These are phyloP conservation scores for Dastarcus helophoroides DNA, from an alignment of 2,888 invertebrate species.

Conservation along the genomic window DNA sequence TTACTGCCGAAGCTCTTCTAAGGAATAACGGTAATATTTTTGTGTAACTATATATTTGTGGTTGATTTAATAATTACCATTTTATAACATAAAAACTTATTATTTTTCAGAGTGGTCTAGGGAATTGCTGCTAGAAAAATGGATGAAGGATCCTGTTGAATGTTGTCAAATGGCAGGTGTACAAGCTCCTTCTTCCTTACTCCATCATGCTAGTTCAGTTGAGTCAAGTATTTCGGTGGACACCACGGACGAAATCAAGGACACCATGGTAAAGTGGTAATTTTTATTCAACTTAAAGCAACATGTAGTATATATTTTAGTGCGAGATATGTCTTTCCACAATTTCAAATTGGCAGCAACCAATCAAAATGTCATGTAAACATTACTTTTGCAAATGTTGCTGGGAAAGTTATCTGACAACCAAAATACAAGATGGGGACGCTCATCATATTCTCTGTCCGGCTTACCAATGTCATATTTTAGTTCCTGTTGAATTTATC, in stretches of 20 bases:
- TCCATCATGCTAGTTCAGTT: slow-evolving; percentile 32
- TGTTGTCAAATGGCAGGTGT: slow-evolving; percentile 57
- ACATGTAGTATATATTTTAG: slow-evolving; percentile 28
- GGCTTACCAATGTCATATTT: slow-evolving; percentile 48
- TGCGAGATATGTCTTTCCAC: slow-evolving; percentile 49
- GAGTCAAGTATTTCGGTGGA: slow-evolving; percentile 32
- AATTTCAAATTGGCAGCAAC: slow-evolving; percentile 39
- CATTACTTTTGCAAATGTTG: slow-evolving; percentile 53
- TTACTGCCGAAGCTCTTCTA: slow-evolving; percentile 56
- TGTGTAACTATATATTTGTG: too few relatives aligned
- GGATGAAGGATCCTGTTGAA: slow-evolving; percentile 53
- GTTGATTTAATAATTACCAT: neutral
- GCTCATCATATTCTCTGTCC: slow-evolving; percentile 56
- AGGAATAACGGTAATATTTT: slow-evolving; percentile 48
- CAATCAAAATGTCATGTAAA: slow-evolving; percentile 47
- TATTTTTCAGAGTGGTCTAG: slow-evolving; percentile 52
- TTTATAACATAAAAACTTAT: neutral
- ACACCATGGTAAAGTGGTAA: slow-evolving; percentile 27
- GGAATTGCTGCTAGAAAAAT: slow-evolving; percentile 51
- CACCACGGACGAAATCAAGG: slow-evolving; percentile 23
- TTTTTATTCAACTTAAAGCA: neutral
- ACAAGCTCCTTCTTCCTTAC: slow-evolving; percentile 45
- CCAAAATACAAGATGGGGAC: slow-evolving; percentile 54
- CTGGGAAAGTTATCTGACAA: slow-evolving; percentile 54
- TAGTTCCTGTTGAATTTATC: slow-evolving; percentile 54